Base-by-base conservation (phyloP, 1,140 invertebrate genomes). In the Drosophila auraria region DNA sequence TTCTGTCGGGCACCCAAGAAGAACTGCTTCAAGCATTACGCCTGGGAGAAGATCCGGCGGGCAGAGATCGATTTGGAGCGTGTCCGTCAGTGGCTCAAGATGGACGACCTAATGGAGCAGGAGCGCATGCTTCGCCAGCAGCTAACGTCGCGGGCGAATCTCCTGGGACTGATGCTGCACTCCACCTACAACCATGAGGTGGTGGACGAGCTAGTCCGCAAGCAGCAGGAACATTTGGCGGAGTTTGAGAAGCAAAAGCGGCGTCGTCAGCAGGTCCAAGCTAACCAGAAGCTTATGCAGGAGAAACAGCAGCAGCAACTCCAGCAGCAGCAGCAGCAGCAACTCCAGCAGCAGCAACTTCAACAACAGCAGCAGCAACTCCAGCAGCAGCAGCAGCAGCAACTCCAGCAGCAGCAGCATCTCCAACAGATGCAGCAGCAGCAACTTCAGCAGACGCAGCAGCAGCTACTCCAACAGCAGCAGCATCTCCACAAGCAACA, bases 61-160 rank as follows among this genome's bases (percentile, higher is more conserved):
- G 98, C 98, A 3, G 97, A 99, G 93, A 96, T 96, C 30, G 96
- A 97, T 80, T 95, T 97, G 94, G 96, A 97, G 87, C 93, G 96
- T 17, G 96, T 97, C 0, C 92, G 96, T 1, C 96, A 99, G 94
- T 99, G 98, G 97, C 94, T 99, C 40, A 97, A 97, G 92, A 94
- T 99, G 78, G 98, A 99, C 89, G 98, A 99, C 82, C 94, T 99
- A n/a, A 95, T 99, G 54, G 98, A 99, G 87, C 97, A 99, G 91
- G 98, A 99, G 94, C 94, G 97, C 53, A 96, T 97, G 84, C 96
- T 99, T n/a, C 93, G 97, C 2, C 95, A 96, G 5, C 96, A 96
- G 64, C 97, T 99, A 95, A 96, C 97, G 1, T 97, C 96, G 49
- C 94, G 98, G 54, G 97, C 97, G 51, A 98, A 98, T 17, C 97